Conservation (phyloP, 2,797 vertebrate species). For the Rhabdomys pumilio region DNA sequence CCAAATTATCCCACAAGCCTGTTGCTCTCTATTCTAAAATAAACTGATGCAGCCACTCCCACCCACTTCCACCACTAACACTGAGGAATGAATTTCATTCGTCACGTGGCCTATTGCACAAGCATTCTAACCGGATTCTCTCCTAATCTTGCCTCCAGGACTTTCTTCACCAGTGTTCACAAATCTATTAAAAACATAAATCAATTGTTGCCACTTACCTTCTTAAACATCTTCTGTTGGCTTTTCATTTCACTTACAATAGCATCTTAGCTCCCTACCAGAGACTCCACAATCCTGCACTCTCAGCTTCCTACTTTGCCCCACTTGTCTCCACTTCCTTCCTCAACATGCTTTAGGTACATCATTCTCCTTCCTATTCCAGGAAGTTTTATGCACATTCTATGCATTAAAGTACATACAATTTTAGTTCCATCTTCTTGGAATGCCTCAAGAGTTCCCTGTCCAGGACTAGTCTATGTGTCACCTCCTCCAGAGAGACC, state of each 20-base stretch:
- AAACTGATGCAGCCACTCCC: background rate
- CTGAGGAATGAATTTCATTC: constrained; percentile 16
- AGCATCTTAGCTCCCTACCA: constrained; percentile 20
- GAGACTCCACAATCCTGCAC: background rate
- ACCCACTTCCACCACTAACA: constrained; percentile 31
- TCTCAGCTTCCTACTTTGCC: background rate
- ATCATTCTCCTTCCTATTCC: constrained; percentile 16
- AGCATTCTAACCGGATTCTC: constrained; percentile 57
- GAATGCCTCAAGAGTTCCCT: constrained; percentile 12
- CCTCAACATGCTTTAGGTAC: constrained; percentile 2
- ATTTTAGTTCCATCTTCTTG: constrained; percentile 16
- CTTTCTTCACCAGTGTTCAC: constrained; percentile 62
- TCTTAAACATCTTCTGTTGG: constrained; percentile 51
- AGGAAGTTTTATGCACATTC: constrained; percentile 43
- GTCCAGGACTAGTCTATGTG: background rate
- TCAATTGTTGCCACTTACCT: constrained; percentile 46
- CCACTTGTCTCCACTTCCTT: background rate
- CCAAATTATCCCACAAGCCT: constrained; percentile 8
- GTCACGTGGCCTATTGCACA: constrained; percentile 30
- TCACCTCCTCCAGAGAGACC: background rate
- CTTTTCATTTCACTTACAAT: constrained; percentile 71
- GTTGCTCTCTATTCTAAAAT: constrained; percentile 51
- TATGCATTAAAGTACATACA: background rate
- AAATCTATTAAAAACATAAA: constrained; percentile 75
- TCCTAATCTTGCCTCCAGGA: constrained; percentile 35